Evolutionary conservation across 1,140 invertebrate species (phyloP).

Genomic region (Akabosia matsudoensis): DNA sequence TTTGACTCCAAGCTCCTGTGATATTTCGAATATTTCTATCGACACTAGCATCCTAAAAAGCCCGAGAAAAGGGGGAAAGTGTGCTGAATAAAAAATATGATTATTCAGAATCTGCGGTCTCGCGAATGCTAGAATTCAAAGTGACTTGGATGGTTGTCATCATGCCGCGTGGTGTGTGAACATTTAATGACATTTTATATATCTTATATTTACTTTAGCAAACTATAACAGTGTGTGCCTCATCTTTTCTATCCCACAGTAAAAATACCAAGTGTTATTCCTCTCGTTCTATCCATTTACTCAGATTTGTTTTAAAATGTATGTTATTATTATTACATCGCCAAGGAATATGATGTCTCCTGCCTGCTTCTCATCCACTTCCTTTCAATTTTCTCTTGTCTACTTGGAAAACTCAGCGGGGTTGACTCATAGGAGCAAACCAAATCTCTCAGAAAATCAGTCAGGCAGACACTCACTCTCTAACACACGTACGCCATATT

Average conservation of each 20-base stretch:
- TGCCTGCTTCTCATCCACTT: neutral
- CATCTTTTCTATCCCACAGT: no score
- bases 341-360: neutral
- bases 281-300: no score
- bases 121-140: no score
- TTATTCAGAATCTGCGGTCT: no score
- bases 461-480: constrained; percentile 1
- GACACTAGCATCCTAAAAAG: constrained; percentile 20
- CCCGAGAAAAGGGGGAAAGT: constrained; percentile 15
- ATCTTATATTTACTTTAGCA: no score
- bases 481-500: neutral
- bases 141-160: neutral
- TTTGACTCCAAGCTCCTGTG: no score
- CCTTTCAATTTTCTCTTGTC: neutral
- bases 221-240: no score
- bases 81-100: no score
- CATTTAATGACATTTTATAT: neutral
- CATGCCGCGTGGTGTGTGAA: neutral
- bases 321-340: neutral
- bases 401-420: neutral
- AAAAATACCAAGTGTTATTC: no score
- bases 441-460: neutral
- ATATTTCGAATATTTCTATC: no score
- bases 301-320: neutral
- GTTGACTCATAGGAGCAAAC: constrained; percentile 4